These are phyloP conservation scores for Melanostoma mellinum DNA, from an alignment of 2,888 invertebrate genomes.

Conservation along the genomic window DNA sequence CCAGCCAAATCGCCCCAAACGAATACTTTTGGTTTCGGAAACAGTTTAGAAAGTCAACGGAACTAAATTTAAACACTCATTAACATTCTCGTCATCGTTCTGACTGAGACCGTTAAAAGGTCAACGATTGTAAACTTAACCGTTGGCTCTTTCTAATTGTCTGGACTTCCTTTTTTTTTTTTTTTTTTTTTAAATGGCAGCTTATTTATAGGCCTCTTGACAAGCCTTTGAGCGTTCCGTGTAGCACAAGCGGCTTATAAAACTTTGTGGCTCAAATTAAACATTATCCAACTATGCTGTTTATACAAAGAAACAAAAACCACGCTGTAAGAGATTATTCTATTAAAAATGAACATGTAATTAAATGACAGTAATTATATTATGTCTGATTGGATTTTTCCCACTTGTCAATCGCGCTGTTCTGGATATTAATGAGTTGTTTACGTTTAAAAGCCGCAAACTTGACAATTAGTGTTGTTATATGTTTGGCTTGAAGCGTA, in stretches of 20 bases:
- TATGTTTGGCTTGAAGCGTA: constrained; percentile 15
- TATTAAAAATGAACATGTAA: constrained; percentile 9
- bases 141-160: background rate
- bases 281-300: background rate
- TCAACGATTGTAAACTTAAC: background rate
- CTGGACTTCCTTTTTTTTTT: constrained; percentile 20
- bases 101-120: background rate
- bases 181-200: background rate
- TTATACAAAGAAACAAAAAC: background rate
- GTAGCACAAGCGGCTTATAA: background rate
- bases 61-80: no score
- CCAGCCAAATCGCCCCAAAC: no score
- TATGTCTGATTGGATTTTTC: constrained; percentile 24
- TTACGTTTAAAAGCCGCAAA: constrained; percentile 11
- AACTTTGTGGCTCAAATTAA: constrained; percentile 12
- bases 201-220: constrained; percentile 18
- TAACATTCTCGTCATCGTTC: no score
- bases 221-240: constrained; percentile 22
- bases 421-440: constrained; percentile 24
- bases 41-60: no score
- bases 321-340: background rate
- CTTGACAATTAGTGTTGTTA: constrained; percentile 5
- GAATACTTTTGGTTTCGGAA: no score
- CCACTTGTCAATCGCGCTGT: constrained; percentile 17
- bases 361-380: constrained; percentile 47